These are phyloP conservation scores for Bubalus kerabau DNA, from an alignment of 2,113 vertebrate genomes.

Conservation along the genomic window DNA sequence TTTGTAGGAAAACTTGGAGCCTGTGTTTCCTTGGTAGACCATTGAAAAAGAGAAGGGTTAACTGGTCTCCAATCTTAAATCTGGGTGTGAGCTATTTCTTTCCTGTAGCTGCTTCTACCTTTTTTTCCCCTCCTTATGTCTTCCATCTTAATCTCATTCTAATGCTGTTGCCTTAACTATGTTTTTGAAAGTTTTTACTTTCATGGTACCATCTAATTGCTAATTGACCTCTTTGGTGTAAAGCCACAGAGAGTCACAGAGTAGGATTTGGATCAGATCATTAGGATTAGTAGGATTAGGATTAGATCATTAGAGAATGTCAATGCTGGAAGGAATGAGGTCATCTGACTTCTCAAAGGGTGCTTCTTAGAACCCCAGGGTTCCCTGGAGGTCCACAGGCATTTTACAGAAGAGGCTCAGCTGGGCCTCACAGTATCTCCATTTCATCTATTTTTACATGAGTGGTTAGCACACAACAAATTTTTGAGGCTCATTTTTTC, in stretches of 20 bases:
- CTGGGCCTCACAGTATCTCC: background rate
- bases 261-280: background rate
- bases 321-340: background rate
- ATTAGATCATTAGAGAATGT: background rate
- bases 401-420: background rate
- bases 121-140: background rate
- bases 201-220: fast-evolving
- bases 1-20: background rate
- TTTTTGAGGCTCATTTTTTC: background rate
- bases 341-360: background rate
- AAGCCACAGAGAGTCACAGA: background rate
- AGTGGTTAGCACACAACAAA: background rate
- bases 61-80: background rate
- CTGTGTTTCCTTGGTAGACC: background rate
- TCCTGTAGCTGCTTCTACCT: background rate
- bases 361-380: background rate
- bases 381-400: background rate
- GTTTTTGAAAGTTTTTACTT: background rate
- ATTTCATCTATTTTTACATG: background rate
- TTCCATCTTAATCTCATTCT: background rate
- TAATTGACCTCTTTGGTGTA: background rate
- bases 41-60: background rate
- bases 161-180: background rate
- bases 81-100: background rate
- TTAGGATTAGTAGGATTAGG: too few relatives aligned